Evolutionary conservation across 1,140 invertebrate species (phyloP).

Genomic region (Papilio glaucus): DNA sequence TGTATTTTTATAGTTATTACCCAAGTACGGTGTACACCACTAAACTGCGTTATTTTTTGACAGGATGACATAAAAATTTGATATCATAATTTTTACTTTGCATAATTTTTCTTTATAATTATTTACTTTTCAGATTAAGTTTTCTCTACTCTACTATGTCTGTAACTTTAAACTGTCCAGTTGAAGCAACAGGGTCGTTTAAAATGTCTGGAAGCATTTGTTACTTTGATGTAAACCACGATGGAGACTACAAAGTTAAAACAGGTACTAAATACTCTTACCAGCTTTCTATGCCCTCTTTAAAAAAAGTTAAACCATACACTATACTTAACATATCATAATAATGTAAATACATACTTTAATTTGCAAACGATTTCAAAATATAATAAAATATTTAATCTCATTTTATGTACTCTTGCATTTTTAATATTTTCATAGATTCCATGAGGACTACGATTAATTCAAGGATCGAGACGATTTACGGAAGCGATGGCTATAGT

Average conservation of each 20-base stretch:
- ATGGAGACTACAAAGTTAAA: conserved; percentile 26
- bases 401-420: neutral
- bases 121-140: conserved; percentile 3
- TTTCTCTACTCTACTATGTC: neutral
- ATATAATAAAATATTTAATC: neutral
- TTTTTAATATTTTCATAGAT: neutral
- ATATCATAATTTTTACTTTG: neutral
- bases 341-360: too few species aligned
- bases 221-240: conserved; percentile 26
- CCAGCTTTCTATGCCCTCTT: too few species aligned
- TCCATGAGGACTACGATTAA: conserved; percentile 3
- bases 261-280: neutral
- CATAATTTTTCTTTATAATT: neutral
- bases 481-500: conserved; percentile 7
- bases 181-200: conserved; percentile 12
- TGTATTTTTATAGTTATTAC: too few species aligned
- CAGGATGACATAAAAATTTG: neutral
- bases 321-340: too few species aligned
- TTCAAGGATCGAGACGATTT: neutral
- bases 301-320: too few species aligned
- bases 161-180: conserved; percentile 12
- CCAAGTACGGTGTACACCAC: too few species aligned
- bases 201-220: conserved; percentile 18
- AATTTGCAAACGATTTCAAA: neutral
- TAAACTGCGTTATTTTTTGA: too few species aligned